Evolutionary conservation across 2,113 vertebrate species (phyloP).

Genomic region (Phyllostomus discolor): DNA sequence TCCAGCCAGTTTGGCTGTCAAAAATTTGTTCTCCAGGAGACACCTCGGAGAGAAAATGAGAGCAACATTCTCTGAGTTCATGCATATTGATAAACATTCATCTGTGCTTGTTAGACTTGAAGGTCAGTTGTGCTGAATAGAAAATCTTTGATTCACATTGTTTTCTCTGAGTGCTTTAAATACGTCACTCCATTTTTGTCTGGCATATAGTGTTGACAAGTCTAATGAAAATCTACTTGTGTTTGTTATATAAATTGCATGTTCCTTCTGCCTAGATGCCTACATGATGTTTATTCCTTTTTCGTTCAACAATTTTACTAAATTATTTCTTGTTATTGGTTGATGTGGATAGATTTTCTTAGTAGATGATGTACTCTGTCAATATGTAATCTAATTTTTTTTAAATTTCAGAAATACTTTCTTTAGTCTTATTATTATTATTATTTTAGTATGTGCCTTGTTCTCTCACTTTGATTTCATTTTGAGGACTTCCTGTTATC

Average conservation of each 20-base stretch:
- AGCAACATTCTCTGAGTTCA: neutral
- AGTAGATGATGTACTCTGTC: neutral
- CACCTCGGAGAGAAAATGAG: neutral
- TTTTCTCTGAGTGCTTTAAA: neutral
- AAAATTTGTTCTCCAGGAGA: neutral
- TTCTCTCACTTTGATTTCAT: neutral
- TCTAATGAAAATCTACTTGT: neutral
- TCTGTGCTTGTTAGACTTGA: neutral
- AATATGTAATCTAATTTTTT: neutral
- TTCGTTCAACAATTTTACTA: conserved; percentile 23
- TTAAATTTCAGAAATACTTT: neutral
- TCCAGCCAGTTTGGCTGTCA: neutral
- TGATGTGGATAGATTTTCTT: neutral
- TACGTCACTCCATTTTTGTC: neutral
- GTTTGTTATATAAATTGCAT: neutral
- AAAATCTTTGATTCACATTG: neutral
- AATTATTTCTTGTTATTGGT: neutral
- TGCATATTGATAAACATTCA: neutral
- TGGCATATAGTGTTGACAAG: neutral
- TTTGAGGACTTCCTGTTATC: neutral
- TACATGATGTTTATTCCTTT: neutral
- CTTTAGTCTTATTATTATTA: neutral
- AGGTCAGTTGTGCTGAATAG: neutral
- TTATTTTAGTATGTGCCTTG: neutral
- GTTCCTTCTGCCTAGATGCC: neutral